A percentile compares a stretch with the other conserved stretches of the same genome.
Conservation (phyloP, 2,797 vertebrate species). For the Spea hammondii region DNA sequence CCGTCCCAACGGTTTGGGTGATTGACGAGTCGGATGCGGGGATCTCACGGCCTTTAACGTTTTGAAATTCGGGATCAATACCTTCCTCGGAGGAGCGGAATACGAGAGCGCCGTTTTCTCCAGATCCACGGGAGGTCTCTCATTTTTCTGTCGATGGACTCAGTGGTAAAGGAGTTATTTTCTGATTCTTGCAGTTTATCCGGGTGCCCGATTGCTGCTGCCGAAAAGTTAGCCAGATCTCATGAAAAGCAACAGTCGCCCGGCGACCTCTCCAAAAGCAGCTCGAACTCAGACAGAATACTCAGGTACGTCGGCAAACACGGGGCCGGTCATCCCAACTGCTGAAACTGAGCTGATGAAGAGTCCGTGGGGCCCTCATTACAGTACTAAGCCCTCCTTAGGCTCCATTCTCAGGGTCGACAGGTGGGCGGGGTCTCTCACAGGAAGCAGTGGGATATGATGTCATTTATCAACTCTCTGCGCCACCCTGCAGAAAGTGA, state of each 20-base stretch:
- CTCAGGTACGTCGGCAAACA: constrained; percentile 76
- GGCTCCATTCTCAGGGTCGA: background rate
- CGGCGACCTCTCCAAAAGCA: constrained; percentile 82
- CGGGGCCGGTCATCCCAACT: background rate
- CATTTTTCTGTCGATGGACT: background rate
- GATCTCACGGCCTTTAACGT: no score
- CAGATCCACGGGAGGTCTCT: background rate
- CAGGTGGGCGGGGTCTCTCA: background rate
- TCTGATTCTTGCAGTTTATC: constrained; percentile 75
- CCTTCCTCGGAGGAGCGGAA: no score
- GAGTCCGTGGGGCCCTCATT: no score
- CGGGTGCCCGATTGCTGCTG: constrained; percentile 94
- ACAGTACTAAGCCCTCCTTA: no score
- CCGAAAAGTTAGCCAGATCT: constrained; percentile 91
- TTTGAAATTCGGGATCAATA: no score
- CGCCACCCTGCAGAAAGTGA: no score
- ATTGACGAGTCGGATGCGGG: no score
- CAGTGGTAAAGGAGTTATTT: background rate
- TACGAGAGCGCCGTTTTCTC: background rate
- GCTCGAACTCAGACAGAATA: constrained; percentile 88
- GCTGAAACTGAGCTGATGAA: no score
- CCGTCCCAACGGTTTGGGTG: no score
- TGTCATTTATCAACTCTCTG: background rate
- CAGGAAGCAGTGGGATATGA: background rate
- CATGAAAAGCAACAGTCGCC: constrained; percentile 87